Percentiles rank a stretch among this genome's conserved stretches.
Conservation (phyloP, 2,797 vertebrate genomes). For the Amphiprion clarkii region DNA sequence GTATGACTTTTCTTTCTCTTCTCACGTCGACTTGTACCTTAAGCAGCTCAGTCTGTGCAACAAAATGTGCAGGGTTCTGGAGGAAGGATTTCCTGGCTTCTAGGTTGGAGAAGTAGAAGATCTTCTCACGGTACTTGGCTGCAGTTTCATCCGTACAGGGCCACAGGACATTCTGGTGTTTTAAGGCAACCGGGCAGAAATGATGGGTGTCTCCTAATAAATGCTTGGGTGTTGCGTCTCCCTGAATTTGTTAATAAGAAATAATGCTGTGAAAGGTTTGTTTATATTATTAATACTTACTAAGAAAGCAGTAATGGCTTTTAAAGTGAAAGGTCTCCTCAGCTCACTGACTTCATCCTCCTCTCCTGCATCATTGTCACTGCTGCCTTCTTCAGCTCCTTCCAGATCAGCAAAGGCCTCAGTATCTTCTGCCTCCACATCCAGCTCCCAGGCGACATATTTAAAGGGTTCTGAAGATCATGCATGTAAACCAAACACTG, state of each 20-base stretch:
- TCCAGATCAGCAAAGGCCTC: constrained; percentile 81
- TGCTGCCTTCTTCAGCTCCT: constrained; percentile 69
- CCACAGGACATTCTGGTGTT: constrained; percentile 86
- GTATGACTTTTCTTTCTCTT: not conserved
- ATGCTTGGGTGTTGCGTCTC: constrained; percentile 80
- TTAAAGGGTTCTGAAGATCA: constrained; percentile 85
- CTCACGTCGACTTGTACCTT: constrained; percentile 82
- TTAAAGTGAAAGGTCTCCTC: constrained; percentile 4
- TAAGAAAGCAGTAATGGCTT: not conserved
- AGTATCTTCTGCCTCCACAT: constrained; percentile 89
- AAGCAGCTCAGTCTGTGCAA: constrained; percentile 85
- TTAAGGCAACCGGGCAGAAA: constrained; percentile 94
- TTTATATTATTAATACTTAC: not conserved
- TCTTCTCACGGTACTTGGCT: constrained; percentile 91
- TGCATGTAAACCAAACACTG: constrained; percentile 5
- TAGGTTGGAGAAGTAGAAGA: constrained; percentile 89
- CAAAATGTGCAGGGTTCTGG: constrained; percentile 87
- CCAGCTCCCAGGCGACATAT: constrained; percentile 84
- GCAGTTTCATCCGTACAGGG: constrained; percentile 85
- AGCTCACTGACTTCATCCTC: constrained; percentile 64
- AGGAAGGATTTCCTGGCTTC: constrained; percentile 89
- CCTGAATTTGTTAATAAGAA: constrained; percentile 77
- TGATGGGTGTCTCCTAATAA: constrained; percentile 91
- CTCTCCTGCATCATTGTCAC: constrained; percentile 59
- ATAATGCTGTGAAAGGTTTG: not conserved